These are phyloP conservation scores for Etheostoma spectabile DNA, from an alignment of 2,113 vertebrate genomes.

Conservation along the genomic window DNA sequence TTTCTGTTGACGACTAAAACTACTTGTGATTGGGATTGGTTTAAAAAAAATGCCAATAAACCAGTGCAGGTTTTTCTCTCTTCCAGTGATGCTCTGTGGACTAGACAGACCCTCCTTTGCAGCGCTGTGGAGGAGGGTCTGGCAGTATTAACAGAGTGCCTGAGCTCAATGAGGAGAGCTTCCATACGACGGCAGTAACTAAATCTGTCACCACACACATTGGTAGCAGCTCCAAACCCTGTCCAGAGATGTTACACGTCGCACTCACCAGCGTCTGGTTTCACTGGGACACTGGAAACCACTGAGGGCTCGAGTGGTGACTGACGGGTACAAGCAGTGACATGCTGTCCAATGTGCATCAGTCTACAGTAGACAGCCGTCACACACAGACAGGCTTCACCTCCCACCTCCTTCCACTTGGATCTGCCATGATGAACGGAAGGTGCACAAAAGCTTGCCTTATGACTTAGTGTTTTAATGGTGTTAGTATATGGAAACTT, in stretches of 20 bases:
- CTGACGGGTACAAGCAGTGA: conserved; percentile 34
- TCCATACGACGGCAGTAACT: conserved; percentile 7
- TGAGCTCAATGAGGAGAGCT: background rate
- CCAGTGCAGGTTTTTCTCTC: too few relatives aligned
- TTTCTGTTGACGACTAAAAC: too few relatives aligned
- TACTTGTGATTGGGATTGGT: too few relatives aligned
- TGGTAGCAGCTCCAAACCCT: background rate
- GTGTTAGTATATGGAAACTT: background rate
- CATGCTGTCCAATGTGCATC: conserved; percentile 32
- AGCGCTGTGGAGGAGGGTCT: too few relatives aligned
- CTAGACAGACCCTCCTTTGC: too few relatives aligned
- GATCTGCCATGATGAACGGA: background rate
- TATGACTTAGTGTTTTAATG: too few relatives aligned
- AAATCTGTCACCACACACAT: conserved; percentile 14
- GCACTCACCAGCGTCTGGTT: conserved; percentile 27
- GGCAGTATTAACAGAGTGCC: too few relatives aligned
- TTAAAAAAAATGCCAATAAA: too few relatives aligned
- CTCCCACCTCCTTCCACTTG: background rate
- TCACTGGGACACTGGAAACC: conserved; percentile 56
- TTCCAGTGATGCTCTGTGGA: too few relatives aligned
- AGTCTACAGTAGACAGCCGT: background rate
- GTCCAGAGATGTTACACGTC: conserved; percentile 8
- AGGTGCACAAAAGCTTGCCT: background rate
- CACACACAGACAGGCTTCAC: background rate
- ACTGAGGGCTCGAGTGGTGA: background rate